Evolutionary conservation across 2,113 vertebrate species (phyloP).

Genomic region (Chionis minor): DNA sequence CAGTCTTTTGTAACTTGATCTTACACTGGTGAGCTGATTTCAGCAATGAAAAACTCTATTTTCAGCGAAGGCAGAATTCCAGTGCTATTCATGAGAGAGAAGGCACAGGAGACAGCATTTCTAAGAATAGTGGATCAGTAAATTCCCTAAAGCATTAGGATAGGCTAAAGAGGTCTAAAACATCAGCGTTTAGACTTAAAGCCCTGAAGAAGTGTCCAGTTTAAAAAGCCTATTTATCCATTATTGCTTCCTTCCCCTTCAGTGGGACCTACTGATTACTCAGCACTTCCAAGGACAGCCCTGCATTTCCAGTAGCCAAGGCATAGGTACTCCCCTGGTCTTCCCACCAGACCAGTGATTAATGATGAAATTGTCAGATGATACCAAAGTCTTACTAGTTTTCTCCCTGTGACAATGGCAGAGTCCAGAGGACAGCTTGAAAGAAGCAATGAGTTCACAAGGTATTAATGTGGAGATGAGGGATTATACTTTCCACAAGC

Average conservation of each 20-base stretch:
- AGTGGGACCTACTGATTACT: background rate
- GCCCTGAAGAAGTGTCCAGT: background rate
- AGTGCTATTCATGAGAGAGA: background rate
- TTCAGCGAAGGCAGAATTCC: background rate
- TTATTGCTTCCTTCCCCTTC: background rate
- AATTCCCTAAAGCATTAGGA: fast-evolving
- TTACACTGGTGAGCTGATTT: background rate
- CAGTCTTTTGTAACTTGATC: background rate
- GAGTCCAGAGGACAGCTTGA: background rate
- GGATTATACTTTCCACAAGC: background rate
- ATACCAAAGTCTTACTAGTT: background rate
- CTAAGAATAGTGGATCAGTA: background rate
- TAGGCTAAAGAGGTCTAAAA: background rate
- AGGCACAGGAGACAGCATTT: background rate
- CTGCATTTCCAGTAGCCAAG: background rate
- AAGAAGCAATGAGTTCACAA: background rate
- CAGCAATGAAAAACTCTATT: background rate
- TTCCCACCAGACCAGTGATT: background rate
- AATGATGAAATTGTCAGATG: background rate
- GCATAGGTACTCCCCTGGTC: too few relatives aligned
- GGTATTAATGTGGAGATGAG: background rate
- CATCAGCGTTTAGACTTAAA: background rate
- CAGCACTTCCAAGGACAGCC: background rate
- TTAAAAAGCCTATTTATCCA: background rate
- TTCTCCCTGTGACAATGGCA: background rate